Conservation (phyloP, 2,797 vertebrate species). For the Eupleurogrammus muticus region DNA sequence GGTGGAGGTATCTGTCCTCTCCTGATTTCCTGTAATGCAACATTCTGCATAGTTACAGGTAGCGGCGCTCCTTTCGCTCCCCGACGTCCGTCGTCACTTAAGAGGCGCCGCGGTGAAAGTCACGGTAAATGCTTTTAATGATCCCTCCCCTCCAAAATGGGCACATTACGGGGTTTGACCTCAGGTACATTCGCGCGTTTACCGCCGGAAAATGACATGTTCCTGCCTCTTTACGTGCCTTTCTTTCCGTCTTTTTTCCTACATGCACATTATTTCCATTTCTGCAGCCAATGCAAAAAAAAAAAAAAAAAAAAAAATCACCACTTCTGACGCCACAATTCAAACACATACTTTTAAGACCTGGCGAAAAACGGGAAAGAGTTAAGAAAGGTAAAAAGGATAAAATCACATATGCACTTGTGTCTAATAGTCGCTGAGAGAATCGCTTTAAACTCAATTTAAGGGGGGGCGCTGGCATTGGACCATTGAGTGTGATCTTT, state of each 20-base stretch:
- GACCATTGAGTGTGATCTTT: constrained; percentile 57
- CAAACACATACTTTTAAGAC: constrained; percentile 53
- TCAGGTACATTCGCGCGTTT: constrained; percentile 54
- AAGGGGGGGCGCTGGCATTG: constrained; percentile 47
- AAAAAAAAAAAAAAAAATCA: too few species aligned
- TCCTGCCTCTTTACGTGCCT: constrained; percentile 56
- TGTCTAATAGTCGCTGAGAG: constrained; percentile 62
- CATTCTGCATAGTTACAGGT: constrained; percentile 46
- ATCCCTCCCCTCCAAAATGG: constrained; percentile 67
- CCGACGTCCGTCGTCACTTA: constrained; percentile 64
- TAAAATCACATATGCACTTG: constrained; percentile 55
- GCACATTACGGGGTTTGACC: constrained; percentile 68
- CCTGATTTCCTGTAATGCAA: constrained; percentile 59
- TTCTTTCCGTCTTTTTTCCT: constrained; percentile 38
- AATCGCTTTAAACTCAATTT: constrained; percentile 64
- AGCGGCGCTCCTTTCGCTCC: constrained; percentile 53
- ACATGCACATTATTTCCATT: constrained; percentile 45
- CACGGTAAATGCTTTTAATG: constrained; percentile 75
- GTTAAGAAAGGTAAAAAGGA: constrained; percentile 62
- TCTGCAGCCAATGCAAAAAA: constrained; percentile 47
- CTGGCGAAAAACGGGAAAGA: constrained; percentile 36
- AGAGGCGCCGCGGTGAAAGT: constrained; percentile 62
- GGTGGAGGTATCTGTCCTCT: constrained; percentile 55
- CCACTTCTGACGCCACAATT: constrained; percentile 58
- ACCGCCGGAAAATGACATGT: constrained; percentile 54